phyloP scores from a whole-genome alignment of 2,797 vertebrate genomes.

The Gambusia yucatana region DNA sequence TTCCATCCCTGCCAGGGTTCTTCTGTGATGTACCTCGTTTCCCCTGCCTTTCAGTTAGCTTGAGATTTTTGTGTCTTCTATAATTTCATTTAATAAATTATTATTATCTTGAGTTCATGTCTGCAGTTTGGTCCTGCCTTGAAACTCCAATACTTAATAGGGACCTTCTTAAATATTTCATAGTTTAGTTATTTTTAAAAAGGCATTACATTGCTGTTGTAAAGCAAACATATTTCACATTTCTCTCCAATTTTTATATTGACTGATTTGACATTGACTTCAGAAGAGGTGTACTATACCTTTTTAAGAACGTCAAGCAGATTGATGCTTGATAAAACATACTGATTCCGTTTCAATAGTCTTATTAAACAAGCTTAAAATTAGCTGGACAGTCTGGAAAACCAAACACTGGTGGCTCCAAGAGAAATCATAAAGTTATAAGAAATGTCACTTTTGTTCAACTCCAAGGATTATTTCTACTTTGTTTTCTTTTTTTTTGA shows the following conservation, averaged over 20 bases:
- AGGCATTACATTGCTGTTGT: background rate
- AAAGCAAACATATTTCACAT: background rate
- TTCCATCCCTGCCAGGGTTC: too few relatives aligned
- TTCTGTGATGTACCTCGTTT: too few relatives aligned
- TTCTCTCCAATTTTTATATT: background rate
- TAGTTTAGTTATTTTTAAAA: background rate
- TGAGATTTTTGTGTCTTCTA: too few relatives aligned
- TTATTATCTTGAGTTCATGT: too few relatives aligned
- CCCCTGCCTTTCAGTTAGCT: too few relatives aligned
- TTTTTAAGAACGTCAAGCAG: background rate
- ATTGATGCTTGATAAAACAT: background rate
- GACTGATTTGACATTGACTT: background rate
- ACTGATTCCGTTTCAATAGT: background rate
- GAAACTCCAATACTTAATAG: background rate
- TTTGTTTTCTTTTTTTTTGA: background rate
- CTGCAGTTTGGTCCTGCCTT: too few relatives aligned
- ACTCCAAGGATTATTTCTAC: background rate
- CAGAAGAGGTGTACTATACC: background rate
- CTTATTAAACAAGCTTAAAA: background rate
- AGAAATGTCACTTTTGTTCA: background rate
- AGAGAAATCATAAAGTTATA: background rate
- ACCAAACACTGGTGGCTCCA: background rate
- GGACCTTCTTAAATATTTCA: background rate
- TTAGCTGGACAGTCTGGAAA: background rate
- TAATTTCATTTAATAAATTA: too few relatives aligned